A percentile compares a stretch with the other conserved stretches of the same genome.
These are phyloP conservation scores for Hydrozoanthus gracilis DNA, from an alignment of 92 coral and sea anemone species.

Conservation along the genomic window DNA sequence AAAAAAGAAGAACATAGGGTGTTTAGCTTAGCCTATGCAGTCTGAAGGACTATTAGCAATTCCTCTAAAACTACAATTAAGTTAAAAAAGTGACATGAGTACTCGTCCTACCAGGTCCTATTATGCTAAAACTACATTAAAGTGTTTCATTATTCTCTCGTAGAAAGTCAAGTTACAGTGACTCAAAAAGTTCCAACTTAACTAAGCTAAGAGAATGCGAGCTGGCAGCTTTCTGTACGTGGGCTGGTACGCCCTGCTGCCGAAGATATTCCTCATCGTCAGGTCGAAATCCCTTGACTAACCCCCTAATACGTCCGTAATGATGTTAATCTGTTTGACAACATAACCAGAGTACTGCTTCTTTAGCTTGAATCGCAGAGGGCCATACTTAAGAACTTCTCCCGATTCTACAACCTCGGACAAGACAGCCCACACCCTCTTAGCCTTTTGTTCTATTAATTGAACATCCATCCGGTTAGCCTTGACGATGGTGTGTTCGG, in stretches of 20 bases:
- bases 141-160: too few relatives aligned
- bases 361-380: not conserved
- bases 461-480: constrained; percentile 41
- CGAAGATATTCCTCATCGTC: not conserved
- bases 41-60: too few relatives aligned
- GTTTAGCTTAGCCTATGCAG: too few relatives aligned
- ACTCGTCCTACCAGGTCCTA: too few relatives aligned
- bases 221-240: too few relatives aligned
- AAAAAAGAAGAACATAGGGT: too few relatives aligned
- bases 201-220: too few relatives aligned
- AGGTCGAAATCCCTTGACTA: not conserved
- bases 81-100: too few relatives aligned
- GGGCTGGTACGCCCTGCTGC: not conserved
- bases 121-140: too few relatives aligned
- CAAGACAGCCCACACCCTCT: constrained; percentile 38
- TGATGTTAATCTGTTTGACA: not conserved
- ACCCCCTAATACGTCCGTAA: not conserved
- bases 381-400: not conserved
- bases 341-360: not conserved
- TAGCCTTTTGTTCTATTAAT: constrained; percentile 38
- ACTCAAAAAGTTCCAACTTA: too few relatives aligned
- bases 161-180: too few relatives aligned
- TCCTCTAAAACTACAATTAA: too few relatives aligned
- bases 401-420: constrained; percentile 36
- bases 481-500: constrained; percentile 41